Percentiles rank a stretch among this genome's conserved stretches.
These are phyloP conservation scores for Psilopsiagon aurifrons DNA, from an alignment of 2,113 vertebrate species.

Conservation along the genomic window DNA sequence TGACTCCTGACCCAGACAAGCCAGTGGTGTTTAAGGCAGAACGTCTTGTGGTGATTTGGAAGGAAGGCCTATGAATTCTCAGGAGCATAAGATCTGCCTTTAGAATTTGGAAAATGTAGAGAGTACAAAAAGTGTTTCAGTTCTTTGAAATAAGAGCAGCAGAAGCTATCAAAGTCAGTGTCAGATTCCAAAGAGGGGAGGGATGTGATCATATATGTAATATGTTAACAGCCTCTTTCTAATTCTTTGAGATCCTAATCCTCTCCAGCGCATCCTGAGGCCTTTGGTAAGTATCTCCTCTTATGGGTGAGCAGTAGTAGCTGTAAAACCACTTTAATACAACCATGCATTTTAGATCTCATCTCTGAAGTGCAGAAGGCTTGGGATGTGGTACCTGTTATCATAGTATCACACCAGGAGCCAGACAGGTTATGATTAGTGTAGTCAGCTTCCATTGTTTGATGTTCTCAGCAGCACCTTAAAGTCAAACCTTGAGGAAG, in stretches of 20 bases:
- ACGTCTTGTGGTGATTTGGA: neutral
- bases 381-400: neutral
- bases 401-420: neutral
- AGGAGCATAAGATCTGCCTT: neutral
- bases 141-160: neutral
- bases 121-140: neutral
- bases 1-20: neutral
- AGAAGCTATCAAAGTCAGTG: neutral
- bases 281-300: neutral
- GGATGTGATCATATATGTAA: neutral
- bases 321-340: neutral
- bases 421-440: neutral
- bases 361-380: neutral
- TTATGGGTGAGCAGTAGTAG: neutral
- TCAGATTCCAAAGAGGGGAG: neutral
- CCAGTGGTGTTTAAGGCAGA: neutral
- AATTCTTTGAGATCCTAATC: neutral
- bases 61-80: neutral
- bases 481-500: neutral
- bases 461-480: neutral
- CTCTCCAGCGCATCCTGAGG: neutral
- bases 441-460: neutral
- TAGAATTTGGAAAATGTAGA: neutral
- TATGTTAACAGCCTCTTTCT: neutral
- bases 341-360: neutral